Evolutionary conservation across 2,113 vertebrate genomes (phyloP).

Genomic region (Nibea albiflora): DNA sequence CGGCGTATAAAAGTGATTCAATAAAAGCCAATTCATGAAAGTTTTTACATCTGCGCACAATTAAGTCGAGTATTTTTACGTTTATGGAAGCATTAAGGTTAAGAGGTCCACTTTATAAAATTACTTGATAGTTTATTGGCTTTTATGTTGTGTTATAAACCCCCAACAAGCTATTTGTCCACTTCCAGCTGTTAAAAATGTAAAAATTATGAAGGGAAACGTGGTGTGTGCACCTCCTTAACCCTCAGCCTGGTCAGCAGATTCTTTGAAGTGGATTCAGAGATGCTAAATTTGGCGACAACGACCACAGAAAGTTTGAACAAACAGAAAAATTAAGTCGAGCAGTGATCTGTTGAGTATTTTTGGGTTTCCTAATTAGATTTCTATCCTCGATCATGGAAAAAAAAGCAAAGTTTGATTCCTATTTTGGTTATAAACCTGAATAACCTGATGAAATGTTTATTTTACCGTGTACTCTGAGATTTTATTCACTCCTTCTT

Average conservation of each 20-base stretch:
- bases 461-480: neutral
- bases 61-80: neutral
- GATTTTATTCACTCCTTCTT: neutral
- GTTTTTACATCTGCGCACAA: neutral
- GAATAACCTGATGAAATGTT: neutral
- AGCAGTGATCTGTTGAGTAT: neutral
- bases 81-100: neutral
- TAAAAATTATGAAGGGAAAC: neutral
- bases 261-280: slow-evolving; percentile 6
- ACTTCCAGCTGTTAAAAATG: neutral
- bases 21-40: neutral
- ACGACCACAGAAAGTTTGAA: neutral
- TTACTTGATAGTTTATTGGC: no score
- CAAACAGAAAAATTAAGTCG: neutral
- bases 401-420: neutral
- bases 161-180: neutral
- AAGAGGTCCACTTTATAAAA: no score
- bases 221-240: neutral
- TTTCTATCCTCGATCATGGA: neutral
- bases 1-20: neutral
- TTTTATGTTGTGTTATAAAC: neutral
- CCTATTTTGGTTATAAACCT: neutral
- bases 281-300: neutral
- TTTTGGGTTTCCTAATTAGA: neutral
- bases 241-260: neutral